Conservation (phyloP, 2,888 invertebrate genomes). For the Microdon myrmicae region DNA sequence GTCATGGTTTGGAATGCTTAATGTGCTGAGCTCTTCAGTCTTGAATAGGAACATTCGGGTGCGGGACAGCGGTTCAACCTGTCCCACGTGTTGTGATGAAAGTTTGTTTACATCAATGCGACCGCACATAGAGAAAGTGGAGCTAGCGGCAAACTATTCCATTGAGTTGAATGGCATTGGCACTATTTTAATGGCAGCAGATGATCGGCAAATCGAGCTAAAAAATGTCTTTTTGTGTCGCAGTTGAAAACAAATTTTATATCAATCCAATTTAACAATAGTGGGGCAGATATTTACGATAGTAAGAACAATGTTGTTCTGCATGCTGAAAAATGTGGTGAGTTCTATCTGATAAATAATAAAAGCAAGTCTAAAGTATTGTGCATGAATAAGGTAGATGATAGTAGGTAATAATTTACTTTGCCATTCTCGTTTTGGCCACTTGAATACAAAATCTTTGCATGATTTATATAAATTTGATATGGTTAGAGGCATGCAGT, state of each 20-base stretch:
- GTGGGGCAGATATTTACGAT: constrained; percentile 1
- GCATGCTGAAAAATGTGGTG: constrained; percentile 8
- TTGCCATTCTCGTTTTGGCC: constrained; percentile 7
- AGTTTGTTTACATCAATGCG: constrained; percentile 4
- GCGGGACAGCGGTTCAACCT: constrained; percentile 9
- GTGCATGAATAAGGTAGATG: constrained; percentile 2
- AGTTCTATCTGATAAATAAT: constrained; percentile 2
- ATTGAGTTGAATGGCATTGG: neutral
- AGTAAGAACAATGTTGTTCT: neutral
- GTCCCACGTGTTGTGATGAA: constrained; percentile 10
- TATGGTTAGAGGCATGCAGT: constrained; percentile 7
- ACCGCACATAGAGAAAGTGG: neutral
- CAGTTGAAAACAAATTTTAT: constrained; percentile 12
- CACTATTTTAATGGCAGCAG: neutral
- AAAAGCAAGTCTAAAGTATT: constrained; percentile 1
- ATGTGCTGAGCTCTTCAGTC: constrained; percentile 1
- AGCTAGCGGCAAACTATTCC: constrained; percentile 7
- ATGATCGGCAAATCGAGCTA: neutral
- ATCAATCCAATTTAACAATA: constrained; percentile 2
- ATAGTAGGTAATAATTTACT: neutral
- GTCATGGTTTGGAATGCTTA: constrained; percentile 1
- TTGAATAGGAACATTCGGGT: constrained; percentile 9
- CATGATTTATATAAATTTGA: constrained; percentile 10
- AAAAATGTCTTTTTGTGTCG: constrained; percentile 5
- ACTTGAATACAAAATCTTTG: constrained; percentile 2